Evolutionary conservation across 2,888 invertebrate species (phyloP), one percentile per base, ranked within the genome.

Genomic region (Tiliacea aurago): DNA sequence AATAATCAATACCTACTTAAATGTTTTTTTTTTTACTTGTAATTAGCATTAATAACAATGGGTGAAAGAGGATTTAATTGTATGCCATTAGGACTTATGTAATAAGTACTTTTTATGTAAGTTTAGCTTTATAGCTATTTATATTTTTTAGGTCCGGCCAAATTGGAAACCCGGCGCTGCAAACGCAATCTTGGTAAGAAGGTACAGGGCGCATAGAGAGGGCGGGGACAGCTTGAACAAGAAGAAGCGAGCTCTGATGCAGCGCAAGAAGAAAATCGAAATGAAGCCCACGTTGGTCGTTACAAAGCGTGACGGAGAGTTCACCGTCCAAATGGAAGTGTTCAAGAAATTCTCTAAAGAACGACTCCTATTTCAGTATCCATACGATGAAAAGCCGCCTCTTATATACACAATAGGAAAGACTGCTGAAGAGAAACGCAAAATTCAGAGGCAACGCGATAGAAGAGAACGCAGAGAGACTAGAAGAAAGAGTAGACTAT

Each of bases 131-230:
- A 65, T 18, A 23, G 5, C 4, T n/a, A 33, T 61, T 37, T 63
- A n/a, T 70, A 43, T 63, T 45, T 78, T 89, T 68, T 86, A 96
- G 96, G 88, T 89, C 67, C 91, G 96, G 28, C 95, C 95, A 6
- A 92, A 93, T 76, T 96, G 96, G 96, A 93, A 88, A 79, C 96
- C 96, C 11, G 96, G 96, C 18, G 96, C 96, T 71, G 93, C 92
- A 18, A 92, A 93, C 76, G 95, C 94, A 84, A 87, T 93, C 53
- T 87, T 96, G 72, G 94, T 95, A 0, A 90, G 94, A 86, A 90
- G 90, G 64, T 95, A 95, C 70, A 91, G 92, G 85, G 90, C 94
- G 2, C 43, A 94, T 7, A 90, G 93, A 80, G 94, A 94, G 81
- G 95, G 96, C 7, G 84, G 90, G 7, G 95, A 95, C 67, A 91